Evolutionary conservation across 2,888 invertebrate species (phyloP).

Genomic region (Sminthurides aquaticus): DNA sequence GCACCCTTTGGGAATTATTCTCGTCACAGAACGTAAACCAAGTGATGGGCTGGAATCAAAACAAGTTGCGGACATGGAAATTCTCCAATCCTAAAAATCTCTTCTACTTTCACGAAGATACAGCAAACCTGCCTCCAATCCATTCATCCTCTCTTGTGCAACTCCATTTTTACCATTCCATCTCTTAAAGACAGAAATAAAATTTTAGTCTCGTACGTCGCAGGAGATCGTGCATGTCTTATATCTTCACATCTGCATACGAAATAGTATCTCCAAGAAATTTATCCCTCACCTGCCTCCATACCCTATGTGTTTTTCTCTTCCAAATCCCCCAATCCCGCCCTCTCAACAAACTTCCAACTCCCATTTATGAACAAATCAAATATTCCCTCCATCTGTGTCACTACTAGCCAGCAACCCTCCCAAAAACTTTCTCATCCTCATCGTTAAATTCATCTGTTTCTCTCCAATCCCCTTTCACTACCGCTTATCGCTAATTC

Average conservation of each 20-base stretch:
- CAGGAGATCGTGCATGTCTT: not conserved
- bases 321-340: not conserved
- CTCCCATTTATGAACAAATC: not conserved
- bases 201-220: not conserved
- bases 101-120: too few species aligned
- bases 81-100: too few species aligned
- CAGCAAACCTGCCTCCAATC: too few species aligned
- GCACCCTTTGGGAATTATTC: not conserved
- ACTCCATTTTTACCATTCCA: too few species aligned
- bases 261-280: not conserved
- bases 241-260: not conserved
- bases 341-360: not conserved
- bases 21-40: not conserved
- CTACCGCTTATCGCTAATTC: not conserved
- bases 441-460: not conserved
- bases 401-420: not conserved
- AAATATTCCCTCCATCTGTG: constrained; percentile 1
- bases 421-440: constrained; percentile 2
- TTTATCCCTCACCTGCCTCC: not conserved
- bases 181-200: not conserved
- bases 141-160: too few species aligned
- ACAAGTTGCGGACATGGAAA: too few species aligned
- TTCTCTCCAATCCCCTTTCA: not conserved
- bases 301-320: not conserved
- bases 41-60: not conserved